A percentile compares a stretch with the other conserved stretches of the same genome.
These are phyloP conservation scores for Leptogaster cylindrica DNA, from an alignment of 2,888 invertebrate genomes.

Conservation along the genomic window DNA sequence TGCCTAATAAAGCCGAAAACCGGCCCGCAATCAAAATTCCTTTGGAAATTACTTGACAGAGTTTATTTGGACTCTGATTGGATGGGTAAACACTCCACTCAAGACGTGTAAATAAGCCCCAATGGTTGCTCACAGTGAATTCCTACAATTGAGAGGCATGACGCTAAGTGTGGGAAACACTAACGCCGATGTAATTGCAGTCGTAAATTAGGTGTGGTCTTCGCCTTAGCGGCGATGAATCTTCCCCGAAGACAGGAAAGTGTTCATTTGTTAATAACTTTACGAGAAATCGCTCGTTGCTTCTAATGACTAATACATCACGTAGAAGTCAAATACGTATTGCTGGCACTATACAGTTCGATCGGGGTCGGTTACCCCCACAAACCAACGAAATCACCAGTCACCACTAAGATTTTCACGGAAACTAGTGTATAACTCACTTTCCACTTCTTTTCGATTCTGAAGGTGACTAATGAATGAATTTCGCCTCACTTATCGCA, in stretches of 20 bases:
- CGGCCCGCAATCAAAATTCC: slow-evolving; percentile 35
- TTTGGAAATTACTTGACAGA: slow-evolving; percentile 20
- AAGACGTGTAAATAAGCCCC: slow-evolving; percentile 31
- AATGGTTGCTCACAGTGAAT: slow-evolving; percentile 30
- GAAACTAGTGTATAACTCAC: no score
- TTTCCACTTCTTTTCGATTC: no score
- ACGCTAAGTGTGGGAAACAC: slow-evolving; percentile 40
- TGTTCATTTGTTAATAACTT: slow-evolving; percentile 34
- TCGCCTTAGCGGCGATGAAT: slow-evolving; percentile 27
- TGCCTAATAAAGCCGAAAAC: slow-evolving; percentile 11
- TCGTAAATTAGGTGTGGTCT: slow-evolving; percentile 40
- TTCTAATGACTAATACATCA: slow-evolving; percentile 31
- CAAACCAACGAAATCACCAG: no score
- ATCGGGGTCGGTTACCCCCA: no score
- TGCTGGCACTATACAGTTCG: no score
- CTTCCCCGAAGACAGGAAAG: slow-evolving; percentile 29
- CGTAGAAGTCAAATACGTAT: no score
- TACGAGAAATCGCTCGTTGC: slow-evolving; percentile 32
- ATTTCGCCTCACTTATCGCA: no score
- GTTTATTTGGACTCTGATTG: slow-evolving; percentile 41
- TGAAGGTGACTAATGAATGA: no score
- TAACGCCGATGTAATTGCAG: slow-evolving; percentile 30
- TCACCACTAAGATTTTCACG: no score
- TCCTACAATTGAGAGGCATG: slow-evolving; percentile 22
- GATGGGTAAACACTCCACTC: slow-evolving; percentile 27